These are phyloP conservation scores for Botrylloides violaceus DNA, from an alignment of 23 tunicate genomes.

Conservation along the genomic window DNA sequence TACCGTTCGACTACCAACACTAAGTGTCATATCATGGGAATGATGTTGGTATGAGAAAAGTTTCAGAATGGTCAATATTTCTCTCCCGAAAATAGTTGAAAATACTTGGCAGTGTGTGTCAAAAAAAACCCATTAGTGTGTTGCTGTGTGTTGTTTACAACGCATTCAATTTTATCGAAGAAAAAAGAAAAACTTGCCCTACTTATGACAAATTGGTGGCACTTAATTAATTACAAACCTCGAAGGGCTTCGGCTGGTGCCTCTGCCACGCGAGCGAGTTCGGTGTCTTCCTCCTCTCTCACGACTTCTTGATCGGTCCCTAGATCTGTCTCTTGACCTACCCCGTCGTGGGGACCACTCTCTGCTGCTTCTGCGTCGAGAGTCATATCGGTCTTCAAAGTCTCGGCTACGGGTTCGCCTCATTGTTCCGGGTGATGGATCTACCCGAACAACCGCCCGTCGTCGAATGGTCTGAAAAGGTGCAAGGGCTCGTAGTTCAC, in stretches of 20 bases:
- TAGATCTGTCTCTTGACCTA: constrained; percentile 8
- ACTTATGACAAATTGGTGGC: too few species aligned
- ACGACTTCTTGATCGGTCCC: constrained; percentile 48
- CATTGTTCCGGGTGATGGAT: constrained; percentile 59
- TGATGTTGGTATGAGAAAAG: too few species aligned
- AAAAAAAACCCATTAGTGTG: too few species aligned
- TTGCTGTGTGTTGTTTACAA: too few species aligned
- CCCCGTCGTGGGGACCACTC: constrained; percentile 34
- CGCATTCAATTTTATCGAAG: too few species aligned
- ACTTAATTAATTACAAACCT: constrained; percentile 16
- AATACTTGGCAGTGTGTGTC: too few species aligned
- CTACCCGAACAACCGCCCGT: constrained; percentile 77
- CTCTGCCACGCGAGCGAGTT: constrained; percentile 38
- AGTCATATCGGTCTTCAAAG: constrained; percentile 23
- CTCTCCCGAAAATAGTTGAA: too few species aligned
- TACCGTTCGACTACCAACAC: too few species aligned
- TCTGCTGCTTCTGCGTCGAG: constrained; percentile 46
- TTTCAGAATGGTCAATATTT: too few species aligned
- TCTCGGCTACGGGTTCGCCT: constrained; percentile 67
- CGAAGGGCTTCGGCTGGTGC: constrained; percentile 45
- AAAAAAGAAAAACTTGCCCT: too few species aligned
- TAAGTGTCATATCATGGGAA: too few species aligned
- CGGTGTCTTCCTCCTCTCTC: constrained; percentile 33
- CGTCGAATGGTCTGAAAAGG: constrained; percentile 60
- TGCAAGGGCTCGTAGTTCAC: too few species aligned